These are phyloP conservation scores for Sinodicranocentrus sp. DNA, from an alignment of 2,888 invertebrate genomes.

Conservation along the genomic window DNA sequence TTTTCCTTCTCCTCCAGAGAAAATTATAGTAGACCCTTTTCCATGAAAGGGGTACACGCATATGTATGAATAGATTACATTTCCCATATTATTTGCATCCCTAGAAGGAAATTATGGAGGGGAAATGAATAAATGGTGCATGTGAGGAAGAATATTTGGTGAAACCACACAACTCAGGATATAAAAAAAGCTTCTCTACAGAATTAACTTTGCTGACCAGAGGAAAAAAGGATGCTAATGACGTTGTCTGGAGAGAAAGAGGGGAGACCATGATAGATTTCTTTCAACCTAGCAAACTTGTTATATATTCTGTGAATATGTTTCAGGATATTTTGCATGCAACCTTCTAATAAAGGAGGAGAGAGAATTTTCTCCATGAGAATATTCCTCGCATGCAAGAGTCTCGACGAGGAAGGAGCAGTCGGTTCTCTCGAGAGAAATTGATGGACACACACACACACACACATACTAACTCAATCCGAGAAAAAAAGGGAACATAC, in stretches of 20 bases:
- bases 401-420: neutral
- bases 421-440: neutral
- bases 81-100: too few relatives aligned
- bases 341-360: conserved; percentile 20
- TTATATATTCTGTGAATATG: too few relatives aligned
- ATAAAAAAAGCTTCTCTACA: neutral
- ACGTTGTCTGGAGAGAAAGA: too few relatives aligned
- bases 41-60: neutral
- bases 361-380: neutral
- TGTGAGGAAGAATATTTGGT: conserved; percentile 44
- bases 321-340: conserved; percentile 21
- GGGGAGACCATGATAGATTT: conserved; percentile 13
- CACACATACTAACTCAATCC: neutral
- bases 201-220: conserved; percentile 45
- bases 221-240: too few relatives aligned
- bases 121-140: too few relatives aligned
- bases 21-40: neutral
- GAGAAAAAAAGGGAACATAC: neutral
- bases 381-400: conserved; percentile 1
- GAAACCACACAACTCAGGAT: conserved; percentile 36
- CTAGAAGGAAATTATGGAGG: neutral
- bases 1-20: neutral
- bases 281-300: too few relatives aligned
- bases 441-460: neutral
- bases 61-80: neutral